A percentile compares a stretch with the other conserved stretches of the same genome.
phyloP scores from a whole-genome alignment of 2,113 vertebrate genomes.

The Myotis brandtii region DNA sequence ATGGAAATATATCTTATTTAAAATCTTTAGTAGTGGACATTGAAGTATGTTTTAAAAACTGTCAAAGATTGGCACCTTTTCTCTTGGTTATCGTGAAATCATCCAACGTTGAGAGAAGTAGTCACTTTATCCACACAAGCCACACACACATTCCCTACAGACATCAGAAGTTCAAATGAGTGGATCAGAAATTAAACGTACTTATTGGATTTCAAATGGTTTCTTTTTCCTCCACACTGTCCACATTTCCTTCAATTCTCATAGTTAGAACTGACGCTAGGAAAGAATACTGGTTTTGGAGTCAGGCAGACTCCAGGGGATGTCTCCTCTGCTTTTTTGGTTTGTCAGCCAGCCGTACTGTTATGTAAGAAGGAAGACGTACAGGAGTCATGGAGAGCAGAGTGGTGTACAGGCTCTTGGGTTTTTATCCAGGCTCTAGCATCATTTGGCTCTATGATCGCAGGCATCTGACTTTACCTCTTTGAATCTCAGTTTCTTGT shows the following conservation, averaged over 20 bases:
- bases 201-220: not conserved
- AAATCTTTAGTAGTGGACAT: not conserved
- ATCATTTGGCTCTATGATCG: not conserved
- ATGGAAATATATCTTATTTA: not conserved
- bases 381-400: not conserved
- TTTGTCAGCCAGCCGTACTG: not conserved
- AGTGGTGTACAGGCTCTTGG: not conserved
- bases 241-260: not conserved
- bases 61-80: not conserved
- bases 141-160: not conserved
- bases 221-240: not conserved
- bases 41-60: not conserved
- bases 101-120: not conserved
- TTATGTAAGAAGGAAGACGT: not conserved
- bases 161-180: not conserved
- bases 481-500: not conserved
- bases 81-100: constrained; percentile 21
- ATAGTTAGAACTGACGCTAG: not conserved
- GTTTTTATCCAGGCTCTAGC: not conserved
- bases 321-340: not conserved
- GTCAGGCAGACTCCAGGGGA: not conserved
- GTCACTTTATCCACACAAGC: not conserved
- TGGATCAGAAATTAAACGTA: not conserved
- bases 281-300: not conserved
- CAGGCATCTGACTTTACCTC: not conserved